A percentile compares a stretch with the other conserved stretches of the same genome.
phyloP scores from a whole-genome alignment of 2,888 invertebrate genomes.

The Lasioglossum calceatum region DNA sequence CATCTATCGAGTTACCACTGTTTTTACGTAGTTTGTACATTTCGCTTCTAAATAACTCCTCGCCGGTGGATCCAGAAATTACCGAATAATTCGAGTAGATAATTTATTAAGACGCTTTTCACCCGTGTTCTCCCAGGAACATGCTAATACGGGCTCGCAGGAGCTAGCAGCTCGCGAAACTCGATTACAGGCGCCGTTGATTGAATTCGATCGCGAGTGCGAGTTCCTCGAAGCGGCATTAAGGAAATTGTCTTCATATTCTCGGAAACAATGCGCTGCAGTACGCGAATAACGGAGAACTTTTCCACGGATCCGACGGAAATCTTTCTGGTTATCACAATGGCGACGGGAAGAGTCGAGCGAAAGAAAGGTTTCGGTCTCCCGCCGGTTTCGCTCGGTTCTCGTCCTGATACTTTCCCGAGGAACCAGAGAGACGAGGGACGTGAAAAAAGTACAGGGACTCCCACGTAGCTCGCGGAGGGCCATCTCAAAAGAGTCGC shows the following conservation, averaged over 20 bases:
- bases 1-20: neutral
- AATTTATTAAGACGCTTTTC: neutral
- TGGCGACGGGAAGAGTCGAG: neutral
- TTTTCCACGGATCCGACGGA: neutral
- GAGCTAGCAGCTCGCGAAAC: constrained; percentile 43
- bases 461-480: constrained; percentile 67
- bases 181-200: constrained; percentile 55
- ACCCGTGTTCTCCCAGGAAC: constrained; percentile 10
- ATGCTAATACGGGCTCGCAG: constrained; percentile 1
- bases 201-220: constrained; percentile 47
- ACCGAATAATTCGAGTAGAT: neutral
- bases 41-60: neutral
- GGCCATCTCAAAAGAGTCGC: constrained; percentile 63
- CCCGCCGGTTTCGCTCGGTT: neutral
- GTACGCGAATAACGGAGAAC: neutral
- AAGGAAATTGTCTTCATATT: constrained; percentile 11
- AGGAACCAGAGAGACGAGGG: constrained; percentile 6
- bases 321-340: neutral
- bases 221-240: neutral
- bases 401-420: constrained; percentile 26
- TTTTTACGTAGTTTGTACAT: neutral
- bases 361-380: neutral
- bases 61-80: neutral
- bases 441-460: constrained; percentile 51
- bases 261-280: neutral